These are phyloP conservation scores for Ophioderma brevispina DNA, from an alignment of 35 echinoderm and acorn worm genomes.

Conservation along the genomic window DNA sequence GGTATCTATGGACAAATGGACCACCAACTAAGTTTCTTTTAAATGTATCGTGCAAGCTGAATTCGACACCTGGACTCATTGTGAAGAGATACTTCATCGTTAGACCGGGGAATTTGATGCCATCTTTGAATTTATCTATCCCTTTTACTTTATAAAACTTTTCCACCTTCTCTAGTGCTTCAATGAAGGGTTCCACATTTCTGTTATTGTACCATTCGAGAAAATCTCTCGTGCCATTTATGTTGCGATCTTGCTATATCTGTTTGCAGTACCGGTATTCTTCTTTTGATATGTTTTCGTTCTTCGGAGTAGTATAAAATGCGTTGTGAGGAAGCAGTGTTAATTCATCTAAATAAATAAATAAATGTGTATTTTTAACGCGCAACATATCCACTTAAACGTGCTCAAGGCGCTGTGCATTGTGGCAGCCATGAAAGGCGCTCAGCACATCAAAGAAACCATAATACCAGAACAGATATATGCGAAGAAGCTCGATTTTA, in stretches of 20 bases:
- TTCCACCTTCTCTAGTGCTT: conserved; percentile 50
- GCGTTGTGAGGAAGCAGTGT: conserved; percentile 4
- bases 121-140: conserved; percentile 52
- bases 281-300: conserved; percentile 32
- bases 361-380: too few relatives aligned
- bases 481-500: too few relatives aligned
- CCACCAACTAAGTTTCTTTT: neutral
- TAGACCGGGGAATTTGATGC: conserved; percentile 33
- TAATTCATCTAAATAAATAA: neutral
- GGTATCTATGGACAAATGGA: conserved; percentile 6
- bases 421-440: too few relatives aligned
- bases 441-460: too few relatives aligned
- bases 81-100: conserved; percentile 13
- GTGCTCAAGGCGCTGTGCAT: too few relatives aligned
- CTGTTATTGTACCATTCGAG: conserved; percentile 59
- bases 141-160: conserved; percentile 25
- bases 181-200: conserved; percentile 28
- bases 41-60: neutral
- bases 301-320: conserved; percentile 46
- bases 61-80: neutral
- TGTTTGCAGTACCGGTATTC: conserved; percentile 42
- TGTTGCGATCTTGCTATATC: neutral
- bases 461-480: too few relatives aligned
- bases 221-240: conserved; percentile 34
- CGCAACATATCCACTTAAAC: too few relatives aligned